phyloP scores from a whole-genome alignment of 2,888 invertebrate genomes.

The Scaptomyza flava region DNA sequence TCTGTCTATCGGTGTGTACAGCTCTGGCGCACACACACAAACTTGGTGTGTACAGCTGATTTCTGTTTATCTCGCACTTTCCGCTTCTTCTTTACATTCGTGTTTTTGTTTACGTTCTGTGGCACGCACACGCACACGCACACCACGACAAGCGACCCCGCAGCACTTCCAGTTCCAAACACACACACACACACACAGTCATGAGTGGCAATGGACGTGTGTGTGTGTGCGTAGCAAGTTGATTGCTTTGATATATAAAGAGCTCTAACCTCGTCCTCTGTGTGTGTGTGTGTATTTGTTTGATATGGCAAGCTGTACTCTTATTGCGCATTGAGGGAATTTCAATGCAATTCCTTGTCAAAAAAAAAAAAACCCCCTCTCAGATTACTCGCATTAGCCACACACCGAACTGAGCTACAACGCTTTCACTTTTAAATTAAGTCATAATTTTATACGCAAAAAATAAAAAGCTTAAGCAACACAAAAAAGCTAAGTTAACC shows the following conservation, averaged over 20 bases:
- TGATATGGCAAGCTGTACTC: conserved; percentile 6
- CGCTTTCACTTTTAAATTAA: conserved; percentile 77
- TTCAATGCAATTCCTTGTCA: conserved; percentile 12
- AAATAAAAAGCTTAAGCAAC: conserved; percentile 26
- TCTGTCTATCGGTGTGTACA: conserved; percentile 16
- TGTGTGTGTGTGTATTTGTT: conserved; percentile 11
- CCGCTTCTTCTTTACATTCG: conserved; percentile 77
- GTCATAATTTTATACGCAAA: conserved; percentile 70
- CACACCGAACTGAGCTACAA: conserved; percentile 27
- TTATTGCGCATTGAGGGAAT: conserved; percentile 35
- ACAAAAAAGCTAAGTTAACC: conserved; percentile 53
- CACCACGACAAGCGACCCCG: conserved; percentile 28
- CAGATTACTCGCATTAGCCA: conserved; percentile 48
- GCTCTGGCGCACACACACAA: neutral
- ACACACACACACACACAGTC: neutral
- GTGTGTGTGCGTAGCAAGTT: conserved; percentile 31
- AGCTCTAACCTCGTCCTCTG: conserved; percentile 28
- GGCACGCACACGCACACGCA: conserved; percentile 46
- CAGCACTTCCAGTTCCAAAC: conserved; percentile 31
- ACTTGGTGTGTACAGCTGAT: conserved; percentile 77
- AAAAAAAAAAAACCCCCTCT: conserved; percentile 1
- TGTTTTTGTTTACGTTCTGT: conserved; percentile 79
- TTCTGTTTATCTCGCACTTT: conserved; percentile 80
- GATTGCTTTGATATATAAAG: conserved; percentile 42
- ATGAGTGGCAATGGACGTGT: conserved; percentile 5